phyloP scores from a whole-genome alignment of 2,113 vertebrate species.

The Atractosteus spatula region DNA sequence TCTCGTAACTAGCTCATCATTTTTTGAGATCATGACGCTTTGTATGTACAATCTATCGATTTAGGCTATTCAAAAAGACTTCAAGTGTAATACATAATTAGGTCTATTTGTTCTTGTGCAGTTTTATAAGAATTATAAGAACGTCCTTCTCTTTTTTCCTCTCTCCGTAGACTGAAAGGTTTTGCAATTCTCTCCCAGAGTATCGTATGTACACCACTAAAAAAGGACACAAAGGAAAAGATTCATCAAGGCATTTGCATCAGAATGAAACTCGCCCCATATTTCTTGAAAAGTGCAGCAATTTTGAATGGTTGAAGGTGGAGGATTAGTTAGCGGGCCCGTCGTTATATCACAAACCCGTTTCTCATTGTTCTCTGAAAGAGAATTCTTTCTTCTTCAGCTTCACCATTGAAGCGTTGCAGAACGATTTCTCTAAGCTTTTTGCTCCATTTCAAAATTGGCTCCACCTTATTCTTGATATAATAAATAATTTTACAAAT shows the following conservation, averaged over 20 bases:
- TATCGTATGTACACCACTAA: slow-evolving; percentile 30
- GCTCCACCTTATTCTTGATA: no score
- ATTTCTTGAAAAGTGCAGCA: slow-evolving; percentile 47
- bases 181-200: slow-evolving; percentile 48
- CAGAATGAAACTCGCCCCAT: slow-evolving; percentile 73
- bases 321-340: slow-evolving; percentile 71
- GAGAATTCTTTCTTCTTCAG: slow-evolving; percentile 1
- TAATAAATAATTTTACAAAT: no score
- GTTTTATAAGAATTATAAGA: no score
- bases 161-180: slow-evolving; percentile 46
- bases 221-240: slow-evolving; percentile 61
- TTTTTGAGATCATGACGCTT: no score
- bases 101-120: no score
- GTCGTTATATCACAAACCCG: slow-evolving; percentile 75
- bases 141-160: slow-evolving; percentile 26
- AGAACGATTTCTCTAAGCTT: neutral
- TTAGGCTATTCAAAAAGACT: no score
- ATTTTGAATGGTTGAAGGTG: slow-evolving; percentile 64
- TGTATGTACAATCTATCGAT: no score
- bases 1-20: no score
- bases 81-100: no score
- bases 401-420: neutral
- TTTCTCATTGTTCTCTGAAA: slow-evolving; percentile 69
- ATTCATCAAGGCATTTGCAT: slow-evolving; percentile 77
- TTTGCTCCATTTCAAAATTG: no score